Percentiles rank a stretch among this genome's conserved stretches.
Evolutionary conservation across 2,888 invertebrate genomes (phyloP).

Genomic region (Tetheella fluctuosa): DNA sequence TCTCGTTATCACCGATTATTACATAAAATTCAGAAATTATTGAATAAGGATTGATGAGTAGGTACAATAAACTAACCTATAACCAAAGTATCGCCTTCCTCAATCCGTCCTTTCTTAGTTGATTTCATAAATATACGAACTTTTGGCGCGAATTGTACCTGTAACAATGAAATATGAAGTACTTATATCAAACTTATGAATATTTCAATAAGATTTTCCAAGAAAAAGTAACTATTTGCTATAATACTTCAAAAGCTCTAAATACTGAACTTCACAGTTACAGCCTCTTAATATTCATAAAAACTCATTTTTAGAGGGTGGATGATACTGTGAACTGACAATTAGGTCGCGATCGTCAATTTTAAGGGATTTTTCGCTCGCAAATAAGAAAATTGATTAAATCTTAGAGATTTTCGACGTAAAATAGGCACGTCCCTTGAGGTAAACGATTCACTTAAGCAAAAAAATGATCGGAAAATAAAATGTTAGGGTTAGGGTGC

Average conservation of each 20-base stretch:
- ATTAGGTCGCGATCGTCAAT: constrained; percentile 10
- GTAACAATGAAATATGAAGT: constrained; percentile 51
- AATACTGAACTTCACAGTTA: background rate
- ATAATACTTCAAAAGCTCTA: background rate
- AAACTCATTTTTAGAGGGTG: constrained; percentile 10
- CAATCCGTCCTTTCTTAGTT: constrained; percentile 52
- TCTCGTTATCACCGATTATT: too few relatives aligned
- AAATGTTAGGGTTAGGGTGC: constrained; percentile 11
- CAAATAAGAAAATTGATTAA: constrained; percentile 14
- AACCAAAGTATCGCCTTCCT: constrained; percentile 67
- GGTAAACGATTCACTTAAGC: constrained; percentile 12
- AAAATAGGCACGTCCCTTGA: constrained; percentile 8
- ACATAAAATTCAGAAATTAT: background rate
- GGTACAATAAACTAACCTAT: constrained; percentile 56
- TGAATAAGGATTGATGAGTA: background rate
- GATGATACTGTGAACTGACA: constrained; percentile 9
- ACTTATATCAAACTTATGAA: background rate
- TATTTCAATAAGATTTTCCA: background rate
- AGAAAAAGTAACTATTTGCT: background rate
- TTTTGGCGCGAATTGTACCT: constrained; percentile 96
- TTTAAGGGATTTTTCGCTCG: constrained; percentile 3
- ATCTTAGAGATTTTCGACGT: constrained; percentile 6
- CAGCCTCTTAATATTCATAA: constrained; percentile 2
- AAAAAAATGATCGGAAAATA: constrained; percentile 14
- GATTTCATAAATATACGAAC: constrained; percentile 86